Evolutionary conservation across 2,113 vertebrate species (phyloP), one percentile per base, ranked within the genome.

Genomic region (Apaloderma vittatum): DNA sequence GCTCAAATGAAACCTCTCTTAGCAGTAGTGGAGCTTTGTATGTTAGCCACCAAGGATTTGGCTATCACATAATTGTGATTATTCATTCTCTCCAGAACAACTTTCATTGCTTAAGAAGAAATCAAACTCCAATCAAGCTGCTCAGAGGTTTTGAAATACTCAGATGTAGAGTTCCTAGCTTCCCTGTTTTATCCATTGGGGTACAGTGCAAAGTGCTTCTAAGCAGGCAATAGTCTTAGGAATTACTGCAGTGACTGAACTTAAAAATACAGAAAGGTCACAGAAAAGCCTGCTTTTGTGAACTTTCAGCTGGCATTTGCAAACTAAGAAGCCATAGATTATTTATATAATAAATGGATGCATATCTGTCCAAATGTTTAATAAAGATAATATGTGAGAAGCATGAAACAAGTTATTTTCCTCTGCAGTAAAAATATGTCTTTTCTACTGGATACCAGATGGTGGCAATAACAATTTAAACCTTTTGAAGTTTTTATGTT

Each of bases 71-170:
- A 88, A 90, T 67, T 59, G 90, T 20, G 15, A 86, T 83, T 86
- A 61, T 67, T 8, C 1, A 3, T 93, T 95, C 79, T 83, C 90
- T 80, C 91, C 86, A 93, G 86, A 94, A 89, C 79, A 94, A 87
- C 55, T 86, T 84, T 55, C 51, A 78, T 71, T 94, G 68, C 88
- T 94, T 96, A 90, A 96, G 95, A 96, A 96, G 93, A 96, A 90
- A 90, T 46, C 55, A 80, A 90, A 63, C 92, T 95, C 61, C 89
- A 95, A 78, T 91, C 86, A 97, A 94, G 77, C 57, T 91, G 57
- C 40, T 92, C 27, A 74, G 86, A 93, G 79, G 20, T 93, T 90
- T 88, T 75, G 75, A 94, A 95, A 93, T 86, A 94, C 36, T 71
- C 55, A 88, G 34, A 94, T 45, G 59, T 43, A 94, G 68, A 93